Evolutionary conservation across 2,888 invertebrate genomes (phyloP), one percentile per base, ranked within the genome.

Genomic region (Stenodera caucasica): DNA sequence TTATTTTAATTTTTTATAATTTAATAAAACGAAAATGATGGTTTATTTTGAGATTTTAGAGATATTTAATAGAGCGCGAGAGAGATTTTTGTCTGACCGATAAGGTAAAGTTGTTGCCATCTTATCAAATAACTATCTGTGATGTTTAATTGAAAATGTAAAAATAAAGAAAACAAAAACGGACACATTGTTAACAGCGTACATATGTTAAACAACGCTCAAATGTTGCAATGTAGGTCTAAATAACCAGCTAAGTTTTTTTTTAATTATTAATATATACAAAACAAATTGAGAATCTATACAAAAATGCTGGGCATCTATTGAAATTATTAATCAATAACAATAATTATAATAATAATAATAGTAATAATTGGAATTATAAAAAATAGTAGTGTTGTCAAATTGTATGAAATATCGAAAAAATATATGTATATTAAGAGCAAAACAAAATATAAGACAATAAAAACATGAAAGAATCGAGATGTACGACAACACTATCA

Each of bases 171-270:
- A 40, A 18, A 70, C 49, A 60, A 70, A 70, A 68, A 72, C 69
- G 72, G 75, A 77, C 76, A 75, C 77, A 78, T 77, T 77, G 75
- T 75, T 77, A 78, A 78, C 78, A 78, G 80, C 80, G 80, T 80
- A 80, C 80, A 80, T 80, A 80, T 80, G 79, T 80, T 80, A 79
- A 78, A 78, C 75, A 78, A 75, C 80, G 80, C 80, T 75, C 74
- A 75, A 78, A 75, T 75, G 79, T 78, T 80, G 75, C 79, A 78
- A 78, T 77, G 78, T 73, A 74, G 73, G 75, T 76, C 75, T 72
- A 45, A 6, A 4, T 14, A 14, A 21, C 45, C 45, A 45, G 45
- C 21, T 21, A 21, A 14, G 6, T 14, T 35, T 15, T 45, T 45
- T 21, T 45, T 4, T 45, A 26, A 26, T 5, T 45, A 12, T 14